A percentile compares a stretch with the other conserved stretches of the same genome.
phyloP scores from a whole-genome alignment of 2,797 vertebrate genomes.

The Poeciliopsis presidionis region DNA sequence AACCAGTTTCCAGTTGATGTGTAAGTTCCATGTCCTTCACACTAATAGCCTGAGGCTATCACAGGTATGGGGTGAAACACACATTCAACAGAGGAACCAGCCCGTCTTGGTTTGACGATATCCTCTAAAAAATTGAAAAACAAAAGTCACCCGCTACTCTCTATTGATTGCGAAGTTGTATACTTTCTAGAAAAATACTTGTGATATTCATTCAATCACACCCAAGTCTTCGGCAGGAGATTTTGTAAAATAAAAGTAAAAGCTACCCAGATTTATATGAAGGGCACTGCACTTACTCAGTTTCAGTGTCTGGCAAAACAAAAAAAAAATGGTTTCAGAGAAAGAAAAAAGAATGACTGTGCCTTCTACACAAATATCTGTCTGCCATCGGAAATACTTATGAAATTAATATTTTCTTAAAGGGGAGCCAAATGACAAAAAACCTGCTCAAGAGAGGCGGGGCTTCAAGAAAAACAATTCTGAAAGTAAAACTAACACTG shows the following conservation, averaged over 20 bases:
- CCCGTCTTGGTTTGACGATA: background rate
- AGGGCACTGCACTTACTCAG: background rate
- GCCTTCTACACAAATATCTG: background rate
- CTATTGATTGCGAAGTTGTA: background rate
- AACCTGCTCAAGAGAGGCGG: background rate
- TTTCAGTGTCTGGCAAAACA: background rate
- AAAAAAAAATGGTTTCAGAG: background rate
- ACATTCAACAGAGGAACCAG: background rate
- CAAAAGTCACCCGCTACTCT: background rate
- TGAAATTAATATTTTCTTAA: background rate
- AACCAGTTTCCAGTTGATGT: slow-evolving; percentile 49
- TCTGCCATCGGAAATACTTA: background rate
- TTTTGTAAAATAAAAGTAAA: background rate
- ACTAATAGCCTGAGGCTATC: background rate
- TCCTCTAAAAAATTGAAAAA: background rate
- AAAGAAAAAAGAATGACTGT: background rate
- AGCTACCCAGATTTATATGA: background rate
- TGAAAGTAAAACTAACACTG: background rate
- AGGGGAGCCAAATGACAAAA: background rate
- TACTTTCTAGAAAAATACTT: background rate
- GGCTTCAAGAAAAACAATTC: background rate
- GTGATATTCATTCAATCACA: background rate
- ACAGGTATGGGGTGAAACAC: background rate
- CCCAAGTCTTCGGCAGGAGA: background rate
- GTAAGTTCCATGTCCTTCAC: slow-evolving; percentile 37